Conservation (phyloP, 2,888 invertebrate genomes). For the Caradrina kadenii region DNA sequence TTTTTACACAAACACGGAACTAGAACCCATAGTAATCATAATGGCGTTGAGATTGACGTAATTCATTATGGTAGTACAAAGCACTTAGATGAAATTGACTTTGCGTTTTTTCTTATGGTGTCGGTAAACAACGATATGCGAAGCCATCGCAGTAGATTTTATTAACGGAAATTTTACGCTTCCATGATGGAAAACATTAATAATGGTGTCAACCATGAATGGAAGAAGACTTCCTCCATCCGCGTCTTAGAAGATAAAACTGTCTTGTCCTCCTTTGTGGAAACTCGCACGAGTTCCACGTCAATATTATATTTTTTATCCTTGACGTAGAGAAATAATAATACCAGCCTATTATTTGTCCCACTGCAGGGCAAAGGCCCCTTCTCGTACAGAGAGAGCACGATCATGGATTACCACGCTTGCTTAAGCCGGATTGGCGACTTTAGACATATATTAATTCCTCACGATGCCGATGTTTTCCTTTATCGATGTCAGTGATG, state of each 20-base stretch:
- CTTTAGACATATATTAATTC: too few relatives aligned
- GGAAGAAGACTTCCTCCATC: neutral
- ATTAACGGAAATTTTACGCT: neutral
- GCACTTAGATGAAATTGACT: slow-evolving; percentile 19
- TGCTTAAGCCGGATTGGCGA: too few relatives aligned
- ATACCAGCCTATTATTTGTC: too few relatives aligned
- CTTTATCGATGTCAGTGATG: too few relatives aligned
- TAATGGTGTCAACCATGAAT: neutral
- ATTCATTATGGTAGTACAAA: slow-evolving; percentile 14
- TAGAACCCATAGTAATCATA: slow-evolving; percentile 10
- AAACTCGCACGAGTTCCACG: too few relatives aligned
- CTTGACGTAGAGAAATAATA: neutral
- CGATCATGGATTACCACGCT: too few relatives aligned
- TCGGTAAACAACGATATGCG: neutral
- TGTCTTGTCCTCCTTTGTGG: too few relatives aligned
- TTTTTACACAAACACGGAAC: slow-evolving; percentile 47
- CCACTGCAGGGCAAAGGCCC: too few relatives aligned
- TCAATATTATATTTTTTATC: too few relatives aligned
- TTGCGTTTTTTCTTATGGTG: slow-evolving; percentile 15
- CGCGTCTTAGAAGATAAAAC: neutral
- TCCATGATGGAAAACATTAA: neutral
- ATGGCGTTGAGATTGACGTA: slow-evolving; percentile 23
- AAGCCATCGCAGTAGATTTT: slow-evolving; percentile 13
- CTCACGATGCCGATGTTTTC: too few relatives aligned
- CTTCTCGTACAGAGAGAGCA: too few relatives aligned